These are phyloP conservation scores for Sicus ferrugineus DNA, from an alignment of 2,888 invertebrate genomes.

Conservation along the genomic window DNA sequence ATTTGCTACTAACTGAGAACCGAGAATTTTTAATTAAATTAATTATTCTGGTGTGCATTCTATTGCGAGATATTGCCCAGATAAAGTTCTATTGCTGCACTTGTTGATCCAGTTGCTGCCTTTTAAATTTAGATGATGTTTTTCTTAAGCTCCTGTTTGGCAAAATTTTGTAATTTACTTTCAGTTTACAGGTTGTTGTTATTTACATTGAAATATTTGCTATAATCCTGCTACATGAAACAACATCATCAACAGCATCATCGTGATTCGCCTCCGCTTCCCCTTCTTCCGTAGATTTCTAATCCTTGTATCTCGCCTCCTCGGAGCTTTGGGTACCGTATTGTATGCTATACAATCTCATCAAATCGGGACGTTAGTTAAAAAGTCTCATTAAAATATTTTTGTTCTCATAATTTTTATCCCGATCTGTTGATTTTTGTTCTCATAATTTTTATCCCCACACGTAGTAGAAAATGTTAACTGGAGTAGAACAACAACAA, in stretches of 20 bases:
- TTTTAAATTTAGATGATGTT: too few species aligned
- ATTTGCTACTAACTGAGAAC: too few species aligned
- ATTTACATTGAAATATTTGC: too few species aligned
- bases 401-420: not conserved
- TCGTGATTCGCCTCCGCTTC: not conserved
- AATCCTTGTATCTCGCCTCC: not conserved
- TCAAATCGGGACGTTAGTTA: not conserved
- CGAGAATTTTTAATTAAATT: too few species aligned
- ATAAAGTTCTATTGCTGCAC: too few species aligned
- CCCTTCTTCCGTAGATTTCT: not conserved
- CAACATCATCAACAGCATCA: not conserved
- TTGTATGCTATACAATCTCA: not conserved
- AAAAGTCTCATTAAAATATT: constrained; percentile 14
- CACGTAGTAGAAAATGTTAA: too few species aligned
- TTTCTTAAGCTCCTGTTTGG: not conserved
- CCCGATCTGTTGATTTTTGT: not conserved
- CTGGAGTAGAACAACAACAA: too few species aligned
- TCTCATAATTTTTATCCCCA: too few species aligned
- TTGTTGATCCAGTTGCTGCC: too few species aligned
- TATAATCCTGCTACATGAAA: not conserved
- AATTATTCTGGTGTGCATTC: too few species aligned
- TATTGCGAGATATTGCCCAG: too few species aligned
- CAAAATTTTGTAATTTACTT: not conserved
- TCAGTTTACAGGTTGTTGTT: not conserved
- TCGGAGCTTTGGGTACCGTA: not conserved